Evolutionary conservation across 1,140 invertebrate species (phyloP), one percentile per base, ranked within the genome.

Genomic region (Calycopis cecrops): DNA sequence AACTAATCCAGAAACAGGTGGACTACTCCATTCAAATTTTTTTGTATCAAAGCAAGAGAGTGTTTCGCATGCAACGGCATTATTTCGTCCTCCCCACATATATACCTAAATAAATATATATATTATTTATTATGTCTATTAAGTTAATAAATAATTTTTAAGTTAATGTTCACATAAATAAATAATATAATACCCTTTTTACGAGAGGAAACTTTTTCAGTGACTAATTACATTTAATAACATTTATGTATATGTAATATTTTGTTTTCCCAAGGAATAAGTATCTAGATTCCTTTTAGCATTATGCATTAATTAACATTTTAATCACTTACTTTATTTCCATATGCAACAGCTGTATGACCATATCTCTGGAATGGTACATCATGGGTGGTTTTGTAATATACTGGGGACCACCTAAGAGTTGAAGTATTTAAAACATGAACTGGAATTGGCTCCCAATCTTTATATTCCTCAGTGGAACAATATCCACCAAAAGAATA

Each of bases 401-500:
- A 68, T n/a, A 87, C 66, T 18, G 65, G 60, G 1, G 79, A 73
- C 91, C 91, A 92, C 63, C 91, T 79, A 55, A 91, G 81, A 3
- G 89, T 91, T 87, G 92, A 86, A 61, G 94, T 96, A 76, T 97
- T 92, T 3, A 98, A 87, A n/a, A 96, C 90, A 82, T 97, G 94
- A 3, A 97, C 92, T 81, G 97, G 96, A 69, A 98, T 97, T 3
- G 94, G 92, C 12, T 92, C 89, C 79, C 94, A 96, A 71, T 95
- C 92, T 70, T 95, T 93, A 50, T 84, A 85, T 63, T 85, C 79
- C 55, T 88, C 84, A 10, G 72, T 79, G 3, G 94, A 94, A 72
- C 93, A 96, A 74, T 96, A 98, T 14, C 96, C 97, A 17, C 96
- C 97, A 88, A 98, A 98, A 0, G 94, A 95, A 76, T 93, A 98